Conservation (phyloP, 2,113 vertebrate genomes). For the Tragelaphus scriptus region DNA sequence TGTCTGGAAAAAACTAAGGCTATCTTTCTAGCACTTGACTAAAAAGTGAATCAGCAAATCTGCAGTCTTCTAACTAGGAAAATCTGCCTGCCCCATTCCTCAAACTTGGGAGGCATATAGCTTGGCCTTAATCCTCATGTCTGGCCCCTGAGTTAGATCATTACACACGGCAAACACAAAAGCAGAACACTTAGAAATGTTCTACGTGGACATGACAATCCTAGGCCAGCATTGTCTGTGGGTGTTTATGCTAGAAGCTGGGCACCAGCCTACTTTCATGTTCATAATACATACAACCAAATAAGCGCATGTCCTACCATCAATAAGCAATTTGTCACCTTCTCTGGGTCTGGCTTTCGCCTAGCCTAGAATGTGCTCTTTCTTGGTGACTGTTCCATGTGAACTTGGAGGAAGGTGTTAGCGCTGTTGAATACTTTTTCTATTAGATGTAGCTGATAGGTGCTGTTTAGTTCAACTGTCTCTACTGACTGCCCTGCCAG, state of each 20-base stretch:
- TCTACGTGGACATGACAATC: neutral
- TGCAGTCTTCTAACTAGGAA: neutral
- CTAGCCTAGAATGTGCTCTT: neutral
- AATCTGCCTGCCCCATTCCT: neutral
- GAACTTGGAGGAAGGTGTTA: neutral
- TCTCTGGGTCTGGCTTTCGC: neutral
- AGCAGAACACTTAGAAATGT: neutral
- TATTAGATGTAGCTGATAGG: neutral
- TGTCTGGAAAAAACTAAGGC: neutral
- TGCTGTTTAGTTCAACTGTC: neutral
- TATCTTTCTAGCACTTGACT: neutral
- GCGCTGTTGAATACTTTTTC: neutral
- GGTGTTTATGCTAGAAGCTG: neutral
- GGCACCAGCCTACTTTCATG: neutral
- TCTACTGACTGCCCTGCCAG: neutral
- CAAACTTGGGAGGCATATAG: neutral
- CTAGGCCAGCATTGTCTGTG: neutral
- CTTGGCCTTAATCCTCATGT: neutral
- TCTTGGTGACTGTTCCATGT: neutral
- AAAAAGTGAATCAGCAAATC: neutral
- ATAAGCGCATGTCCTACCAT: neutral
- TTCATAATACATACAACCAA: neutral
- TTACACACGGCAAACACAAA: rapidly evolving
- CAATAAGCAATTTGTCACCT: too few species aligned
- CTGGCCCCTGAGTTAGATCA: neutral